Evolutionary conservation across 92 coral and sea anemone genomes (phyloP).

Genomic region (Phenganax stokvisi): DNA sequence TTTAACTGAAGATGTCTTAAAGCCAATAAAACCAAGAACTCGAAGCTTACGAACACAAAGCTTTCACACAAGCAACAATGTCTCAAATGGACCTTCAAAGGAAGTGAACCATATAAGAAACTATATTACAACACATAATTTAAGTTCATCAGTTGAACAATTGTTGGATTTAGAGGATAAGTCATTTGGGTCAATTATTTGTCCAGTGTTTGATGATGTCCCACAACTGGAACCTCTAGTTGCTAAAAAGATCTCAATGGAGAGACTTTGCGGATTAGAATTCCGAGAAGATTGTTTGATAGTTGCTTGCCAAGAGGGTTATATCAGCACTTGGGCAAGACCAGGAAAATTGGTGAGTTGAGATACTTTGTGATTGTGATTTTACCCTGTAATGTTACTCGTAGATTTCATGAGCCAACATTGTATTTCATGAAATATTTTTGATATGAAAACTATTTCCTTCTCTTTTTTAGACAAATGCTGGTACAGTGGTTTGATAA

Average conservation of each 20-base stretch:
- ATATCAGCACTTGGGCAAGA: constrained; percentile 97
- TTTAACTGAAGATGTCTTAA: constrained; percentile 84
- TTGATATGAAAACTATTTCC: not conserved
- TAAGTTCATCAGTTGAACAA: constrained; percentile 83
- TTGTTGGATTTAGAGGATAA: constrained; percentile 64
- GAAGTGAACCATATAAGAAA: constrained; percentile 66
- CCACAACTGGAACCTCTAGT: constrained; percentile 88
- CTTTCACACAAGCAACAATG: constrained; percentile 46
- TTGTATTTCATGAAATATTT: not conserved
- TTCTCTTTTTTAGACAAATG: not conserved
- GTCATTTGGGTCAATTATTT: constrained; percentile 81
- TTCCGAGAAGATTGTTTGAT: constrained; percentile 92
- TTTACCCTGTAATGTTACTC: too few relatives aligned
- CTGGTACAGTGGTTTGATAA: constrained; percentile 9
- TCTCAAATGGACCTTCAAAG: constrained; percentile 88
- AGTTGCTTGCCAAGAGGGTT: constrained; percentile 97
- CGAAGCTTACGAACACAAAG: constrained; percentile 60
- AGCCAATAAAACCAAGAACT: constrained; percentile 78
- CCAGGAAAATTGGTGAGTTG: constrained; percentile 99
- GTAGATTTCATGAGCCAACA: too few relatives aligned
- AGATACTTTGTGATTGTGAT: not conserved
- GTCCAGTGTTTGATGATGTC: constrained; percentile 85
- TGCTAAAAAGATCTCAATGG: constrained; percentile 95
- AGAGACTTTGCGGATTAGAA: constrained; percentile 73
- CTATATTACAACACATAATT: constrained; percentile 82